phyloP scores from a whole-genome alignment of 1,140 invertebrate species.

The Sycophila sp. region DNA sequence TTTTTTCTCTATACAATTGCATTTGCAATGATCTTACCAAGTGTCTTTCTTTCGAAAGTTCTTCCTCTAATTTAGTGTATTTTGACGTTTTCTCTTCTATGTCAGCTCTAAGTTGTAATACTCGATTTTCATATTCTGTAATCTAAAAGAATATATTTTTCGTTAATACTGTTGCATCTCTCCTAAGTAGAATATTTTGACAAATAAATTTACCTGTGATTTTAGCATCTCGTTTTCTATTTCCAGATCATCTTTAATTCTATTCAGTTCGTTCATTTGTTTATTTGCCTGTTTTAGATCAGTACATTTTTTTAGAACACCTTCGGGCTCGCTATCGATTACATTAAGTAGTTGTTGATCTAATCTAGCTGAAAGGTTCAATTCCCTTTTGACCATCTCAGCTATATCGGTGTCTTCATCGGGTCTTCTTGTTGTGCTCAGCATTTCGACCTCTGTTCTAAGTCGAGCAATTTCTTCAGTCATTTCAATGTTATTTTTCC shows the following conservation, averaged over 20 bases:
- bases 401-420: slow-evolving; percentile 65
- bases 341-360: slow-evolving; percentile 70
- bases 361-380: slow-evolving; percentile 70
- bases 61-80: slow-evolving; percentile 49
- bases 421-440: slow-evolving; percentile 1
- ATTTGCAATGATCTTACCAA: slow-evolving; percentile 49
- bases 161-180: too few relatives aligned
- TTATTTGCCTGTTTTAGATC: slow-evolving; percentile 53
- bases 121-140: slow-evolving; percentile 57
- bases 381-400: slow-evolving; percentile 71
- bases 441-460: slow-evolving; percentile 28
- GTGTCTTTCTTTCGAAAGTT: slow-evolving; percentile 54
- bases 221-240: slow-evolving; percentile 57
- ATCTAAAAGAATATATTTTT: slow-evolving; percentile 19
- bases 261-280: slow-evolving; percentile 62
- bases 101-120: slow-evolving; percentile 56
- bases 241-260: slow-evolving; percentile 60
- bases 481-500: slow-evolving; percentile 52
- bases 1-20: slow-evolving; percentile 52
- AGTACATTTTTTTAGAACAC: slow-evolving; percentile 39
- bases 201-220: slow-evolving; percentile 44
- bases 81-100: slow-evolving; percentile 52
- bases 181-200: too few relatives aligned
- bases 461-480: slow-evolving; percentile 45
- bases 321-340: slow-evolving; percentile 63